Percentiles rank a stretch among this genome's conserved stretches.
Evolutionary conservation across 1,140 invertebrate species (phyloP).

Genomic region (Colletes gigas): DNA sequence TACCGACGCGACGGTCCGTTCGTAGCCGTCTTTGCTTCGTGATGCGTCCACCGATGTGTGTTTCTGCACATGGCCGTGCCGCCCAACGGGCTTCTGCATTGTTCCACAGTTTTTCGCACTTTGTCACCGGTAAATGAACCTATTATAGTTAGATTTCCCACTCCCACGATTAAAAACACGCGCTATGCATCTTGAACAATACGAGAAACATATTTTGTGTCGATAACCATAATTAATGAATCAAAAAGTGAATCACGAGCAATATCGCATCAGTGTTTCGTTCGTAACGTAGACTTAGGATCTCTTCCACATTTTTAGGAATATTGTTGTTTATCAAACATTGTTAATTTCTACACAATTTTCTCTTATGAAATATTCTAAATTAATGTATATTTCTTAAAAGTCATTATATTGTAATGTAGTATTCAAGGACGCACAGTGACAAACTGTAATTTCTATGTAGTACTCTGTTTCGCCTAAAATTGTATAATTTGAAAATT

Average conservation of each 20-base stretch:
- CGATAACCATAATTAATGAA: conserved; percentile 15
- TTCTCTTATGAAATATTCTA: neutral
- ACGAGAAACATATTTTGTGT: conserved; percentile 17
- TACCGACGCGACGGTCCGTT: conserved; percentile 77
- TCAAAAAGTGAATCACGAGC: conserved; percentile 15
- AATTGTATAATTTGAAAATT: conserved; percentile 12
- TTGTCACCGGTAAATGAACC: conserved; percentile 75
- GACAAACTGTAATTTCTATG: conserved; percentile 55
- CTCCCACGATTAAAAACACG: conserved; percentile 13
- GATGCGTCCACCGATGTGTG: conserved; percentile 76
- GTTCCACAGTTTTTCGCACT: conserved; percentile 66
- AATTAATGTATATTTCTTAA: neutral
- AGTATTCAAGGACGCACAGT: conserved; percentile 67
- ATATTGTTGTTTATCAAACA: neutral
- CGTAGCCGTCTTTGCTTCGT: conserved; percentile 75
- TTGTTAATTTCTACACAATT: neutral
- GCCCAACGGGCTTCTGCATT: conserved; percentile 70
- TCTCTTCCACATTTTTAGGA: conserved; percentile 5
- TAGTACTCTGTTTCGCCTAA: conserved; percentile 19
- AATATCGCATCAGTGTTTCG: conserved; percentile 36
- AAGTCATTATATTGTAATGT: conserved; percentile 34
- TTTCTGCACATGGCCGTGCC: conserved; percentile 80
- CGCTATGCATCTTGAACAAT: conserved; percentile 3
- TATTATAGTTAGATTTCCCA: conserved; percentile 42
- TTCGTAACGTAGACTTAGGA: conserved; percentile 21